Evolutionary conservation across 2,888 invertebrate genomes (phyloP).

Genomic region (Psococerastis gibbosa): DNA sequence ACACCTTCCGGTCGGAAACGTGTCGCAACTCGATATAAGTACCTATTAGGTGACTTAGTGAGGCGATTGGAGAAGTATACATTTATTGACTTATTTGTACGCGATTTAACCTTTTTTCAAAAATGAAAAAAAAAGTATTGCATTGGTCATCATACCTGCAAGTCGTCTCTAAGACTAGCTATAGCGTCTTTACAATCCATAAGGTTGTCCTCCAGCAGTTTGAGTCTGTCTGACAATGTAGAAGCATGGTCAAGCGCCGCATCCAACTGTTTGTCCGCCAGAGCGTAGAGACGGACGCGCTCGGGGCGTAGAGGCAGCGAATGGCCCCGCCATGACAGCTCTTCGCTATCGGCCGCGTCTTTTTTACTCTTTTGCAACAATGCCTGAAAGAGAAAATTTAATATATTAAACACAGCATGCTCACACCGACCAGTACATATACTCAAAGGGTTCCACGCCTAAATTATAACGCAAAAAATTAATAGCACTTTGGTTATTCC

Average conservation of each 20-base stretch:
- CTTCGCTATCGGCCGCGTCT: slow-evolving; percentile 57
- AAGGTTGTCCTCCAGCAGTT: slow-evolving; percentile 73
- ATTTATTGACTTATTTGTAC: no score
- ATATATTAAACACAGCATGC: no score
- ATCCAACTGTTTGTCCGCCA: slow-evolving; percentile 60
- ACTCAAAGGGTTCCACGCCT: no score
- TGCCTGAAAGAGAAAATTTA: slow-evolving; percentile 34
- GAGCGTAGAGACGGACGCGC: slow-evolving; percentile 57
- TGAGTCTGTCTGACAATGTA: slow-evolving; percentile 44
- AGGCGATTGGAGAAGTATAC: no score
- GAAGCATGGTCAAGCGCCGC: slow-evolving; percentile 44
- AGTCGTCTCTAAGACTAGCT: slow-evolving; percentile 62
- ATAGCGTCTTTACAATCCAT: slow-evolving; percentile 93
- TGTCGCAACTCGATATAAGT: no score
- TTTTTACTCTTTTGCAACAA: slow-evolving; percentile 70
- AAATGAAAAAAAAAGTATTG: not conserved
- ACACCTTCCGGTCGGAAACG: no score
- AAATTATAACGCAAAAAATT: no score
- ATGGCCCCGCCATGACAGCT: slow-evolving; percentile 76
- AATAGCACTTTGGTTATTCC: no score
- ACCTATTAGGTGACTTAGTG: no score
- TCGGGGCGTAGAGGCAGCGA: slow-evolving; percentile 68
- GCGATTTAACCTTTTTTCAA: no score
- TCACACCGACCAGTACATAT: no score
- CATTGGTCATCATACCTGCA: slow-evolving; percentile 27